Percentiles rank a stretch among this genome's conserved stretches.
Conservation (phyloP, 2,797 vertebrate species). For the Peromyscus eremicus region DNA sequence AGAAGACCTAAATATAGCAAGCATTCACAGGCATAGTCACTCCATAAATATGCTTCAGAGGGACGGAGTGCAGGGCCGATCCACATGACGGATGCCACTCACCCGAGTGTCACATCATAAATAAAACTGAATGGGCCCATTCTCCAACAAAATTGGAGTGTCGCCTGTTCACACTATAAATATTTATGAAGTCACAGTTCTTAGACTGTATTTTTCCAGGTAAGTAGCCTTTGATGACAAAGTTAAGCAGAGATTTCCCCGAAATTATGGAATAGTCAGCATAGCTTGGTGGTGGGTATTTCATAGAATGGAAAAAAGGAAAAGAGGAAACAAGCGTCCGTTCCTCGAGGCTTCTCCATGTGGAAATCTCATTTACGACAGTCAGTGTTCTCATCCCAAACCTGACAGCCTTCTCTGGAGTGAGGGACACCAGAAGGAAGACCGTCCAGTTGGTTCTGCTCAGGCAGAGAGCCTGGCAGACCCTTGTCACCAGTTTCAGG, state of each 20-base stretch:
- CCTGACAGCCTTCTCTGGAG: slow-evolving; percentile 61
- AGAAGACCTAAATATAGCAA: slow-evolving; percentile 75
- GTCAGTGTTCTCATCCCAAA: slow-evolving; percentile 63
- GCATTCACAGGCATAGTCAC: slow-evolving; percentile 63
- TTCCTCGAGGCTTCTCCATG: neutral
- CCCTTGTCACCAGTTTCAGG: slow-evolving; percentile 33
- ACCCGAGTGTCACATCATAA: slow-evolving; percentile 71
- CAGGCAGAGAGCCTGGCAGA: neutral
- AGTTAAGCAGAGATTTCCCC: slow-evolving; percentile 72
- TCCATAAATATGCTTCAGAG: slow-evolving; percentile 70
- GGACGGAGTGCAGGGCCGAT: neutral
- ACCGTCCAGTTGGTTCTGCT: neutral
- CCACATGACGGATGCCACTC: slow-evolving; percentile 77
- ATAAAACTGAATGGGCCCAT: slow-evolving; percentile 76
- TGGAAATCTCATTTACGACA: slow-evolving; percentile 38
- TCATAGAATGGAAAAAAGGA: slow-evolving; percentile 75
- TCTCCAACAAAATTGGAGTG: slow-evolving; percentile 60
- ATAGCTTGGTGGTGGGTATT: slow-evolving; percentile 55
- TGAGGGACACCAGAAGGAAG: neutral
- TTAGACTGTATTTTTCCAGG: slow-evolving; percentile 75
- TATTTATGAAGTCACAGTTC: slow-evolving; percentile 82
- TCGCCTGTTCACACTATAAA: slow-evolving; percentile 70
- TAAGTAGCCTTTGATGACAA: slow-evolving; percentile 77
- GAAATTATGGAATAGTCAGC: slow-evolving; percentile 63
- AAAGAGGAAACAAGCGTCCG: neutral